Percentiles rank a stretch among this genome's conserved stretches.
phyloP scores from a whole-genome alignment of 2,113 vertebrate species.

The Nematolebias whitei region DNA sequence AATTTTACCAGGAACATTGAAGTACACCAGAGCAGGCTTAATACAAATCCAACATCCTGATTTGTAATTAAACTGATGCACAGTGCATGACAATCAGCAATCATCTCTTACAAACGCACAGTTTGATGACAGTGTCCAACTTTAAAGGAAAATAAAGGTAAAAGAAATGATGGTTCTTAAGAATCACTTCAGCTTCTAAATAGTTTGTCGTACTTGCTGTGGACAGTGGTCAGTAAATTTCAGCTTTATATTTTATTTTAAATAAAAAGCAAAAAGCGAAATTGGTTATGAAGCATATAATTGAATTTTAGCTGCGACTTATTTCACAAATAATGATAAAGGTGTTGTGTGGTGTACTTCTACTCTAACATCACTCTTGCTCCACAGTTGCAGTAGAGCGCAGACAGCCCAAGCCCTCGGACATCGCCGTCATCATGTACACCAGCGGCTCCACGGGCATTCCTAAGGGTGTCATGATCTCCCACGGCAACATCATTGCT shows the following conservation, averaged over 20 bases:
- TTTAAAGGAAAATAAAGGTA: not conserved
- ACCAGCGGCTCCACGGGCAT: slow-evolving; percentile 97
- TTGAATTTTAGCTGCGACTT: too few species aligned
- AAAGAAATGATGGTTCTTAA: not conserved
- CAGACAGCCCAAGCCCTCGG: slow-evolving; percentile 81
- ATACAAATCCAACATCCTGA: slow-evolving; percentile 39
- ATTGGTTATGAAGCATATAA: too few species aligned
- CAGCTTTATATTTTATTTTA: too few species aligned
- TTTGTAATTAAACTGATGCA: slow-evolving; percentile 49
- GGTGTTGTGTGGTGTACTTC: not conserved
- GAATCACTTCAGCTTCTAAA: not conserved
- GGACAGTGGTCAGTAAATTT: not conserved
- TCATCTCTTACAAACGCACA: slow-evolving; percentile 1
- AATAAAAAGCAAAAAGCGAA: too few species aligned
- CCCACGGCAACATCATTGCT: slow-evolving; percentile 94
- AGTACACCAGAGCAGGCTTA: slow-evolving; percentile 41
- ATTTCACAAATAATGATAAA: not conserved
- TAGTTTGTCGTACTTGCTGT: too few species aligned
- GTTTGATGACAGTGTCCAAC: not conserved
- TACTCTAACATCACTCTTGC: slow-evolving; percentile 8
- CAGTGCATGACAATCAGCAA: slow-evolving; percentile 9
- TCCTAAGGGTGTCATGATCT: slow-evolving; percentile 98
- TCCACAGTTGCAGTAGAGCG: slow-evolving; percentile 76
- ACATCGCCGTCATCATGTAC: slow-evolving; percentile 98
- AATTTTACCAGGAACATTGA: slow-evolving; percentile 48